phyloP scores from a whole-genome alignment of 2,888 invertebrate species.

The Sericinus montela region DNA sequence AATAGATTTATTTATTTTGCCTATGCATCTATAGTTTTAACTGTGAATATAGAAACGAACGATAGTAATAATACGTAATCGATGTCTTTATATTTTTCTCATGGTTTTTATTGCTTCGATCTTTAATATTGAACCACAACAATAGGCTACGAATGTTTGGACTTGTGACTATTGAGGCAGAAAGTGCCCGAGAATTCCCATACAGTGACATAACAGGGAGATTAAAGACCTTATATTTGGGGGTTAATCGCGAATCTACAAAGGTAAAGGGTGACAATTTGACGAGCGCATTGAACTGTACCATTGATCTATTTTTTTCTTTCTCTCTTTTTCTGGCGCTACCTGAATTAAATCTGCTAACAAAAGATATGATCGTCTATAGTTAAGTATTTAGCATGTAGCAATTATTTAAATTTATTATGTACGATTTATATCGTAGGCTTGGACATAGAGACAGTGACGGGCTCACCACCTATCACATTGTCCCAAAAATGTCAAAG shows the following conservation, averaged over 20 bases:
- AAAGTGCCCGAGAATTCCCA: conserved; percentile 67
- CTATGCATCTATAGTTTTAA: too few relatives aligned
- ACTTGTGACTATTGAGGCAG: conserved; percentile 54
- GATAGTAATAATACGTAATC: conserved; percentile 7
- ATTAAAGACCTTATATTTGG: conserved; percentile 41
- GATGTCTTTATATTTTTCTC: conserved; percentile 13
- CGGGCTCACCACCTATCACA: too few relatives aligned
- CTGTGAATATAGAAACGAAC: too few relatives aligned
- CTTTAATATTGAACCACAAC: conserved; percentile 46
- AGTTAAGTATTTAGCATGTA: too few relatives aligned
- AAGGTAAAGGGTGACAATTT: conserved; percentile 52
- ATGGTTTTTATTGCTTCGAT: conserved; percentile 28
- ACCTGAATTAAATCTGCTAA: conserved; percentile 32
- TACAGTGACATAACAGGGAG: conserved; percentile 36
- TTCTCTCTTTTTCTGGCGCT: conserved; percentile 42
- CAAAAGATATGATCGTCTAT: neutral
- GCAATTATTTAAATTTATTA: too few relatives aligned
- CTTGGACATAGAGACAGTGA: too few relatives aligned
- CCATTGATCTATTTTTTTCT: conserved; percentile 24
- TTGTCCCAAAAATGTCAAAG: too few relatives aligned
- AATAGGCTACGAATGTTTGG: conserved; percentile 56
- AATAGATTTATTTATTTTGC: too few relatives aligned
- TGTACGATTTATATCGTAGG: too few relatives aligned
- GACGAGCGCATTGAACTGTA: conserved; percentile 34
- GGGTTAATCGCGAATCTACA: conserved; percentile 48